Evolutionary conservation across 2,888 invertebrate genomes (phyloP).

Genomic region (Scaptomyza caliginosa): DNA sequence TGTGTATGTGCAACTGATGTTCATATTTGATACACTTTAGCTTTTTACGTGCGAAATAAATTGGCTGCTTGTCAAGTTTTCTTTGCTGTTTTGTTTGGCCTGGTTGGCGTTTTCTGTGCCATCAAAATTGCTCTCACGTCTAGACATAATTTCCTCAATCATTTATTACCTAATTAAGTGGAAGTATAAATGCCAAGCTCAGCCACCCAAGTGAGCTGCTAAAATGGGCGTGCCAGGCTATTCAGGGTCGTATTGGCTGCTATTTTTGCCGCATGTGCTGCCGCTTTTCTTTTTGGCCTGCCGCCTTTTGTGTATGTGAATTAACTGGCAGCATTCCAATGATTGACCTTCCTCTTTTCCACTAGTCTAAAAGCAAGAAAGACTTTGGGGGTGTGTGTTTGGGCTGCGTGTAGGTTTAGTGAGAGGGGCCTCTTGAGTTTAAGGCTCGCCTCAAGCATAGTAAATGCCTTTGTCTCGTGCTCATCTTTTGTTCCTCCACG

Average conservation of each 20-base stretch:
- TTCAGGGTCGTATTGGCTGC: conserved; percentile 41
- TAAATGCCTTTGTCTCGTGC: conserved; percentile 70
- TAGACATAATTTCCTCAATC: conserved; percentile 84
- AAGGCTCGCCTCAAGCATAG: conserved; percentile 68
- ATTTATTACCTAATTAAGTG: conserved; percentile 84
- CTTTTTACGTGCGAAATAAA: conserved; percentile 76
- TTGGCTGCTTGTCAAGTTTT: conserved; percentile 58
- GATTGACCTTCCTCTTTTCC: conserved; percentile 69
- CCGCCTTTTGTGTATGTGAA: conserved; percentile 69
- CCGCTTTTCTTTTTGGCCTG: conserved; percentile 5
- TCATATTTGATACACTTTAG: conserved; percentile 66
- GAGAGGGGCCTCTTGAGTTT: conserved; percentile 58
- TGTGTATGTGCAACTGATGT: conserved; percentile 20
- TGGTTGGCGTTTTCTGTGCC: conserved; percentile 28
- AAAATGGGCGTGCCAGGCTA: conserved; percentile 53
- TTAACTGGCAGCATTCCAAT: conserved; percentile 77
- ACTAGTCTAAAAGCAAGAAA: conserved; percentile 8
- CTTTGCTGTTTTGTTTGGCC: conserved; percentile 20
- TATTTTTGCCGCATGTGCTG: conserved; percentile 28
- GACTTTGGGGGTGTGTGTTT: conserved; percentile 24
- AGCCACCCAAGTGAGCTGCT: conserved; percentile 46
- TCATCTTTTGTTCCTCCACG: conserved; percentile 70
- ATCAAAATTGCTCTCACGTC: conserved; percentile 84
- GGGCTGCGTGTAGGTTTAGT: conserved; percentile 25
- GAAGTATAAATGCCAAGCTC: conserved; percentile 80